Percentiles rank a stretch among this genome's conserved stretches.
phyloP scores from a whole-genome alignment of 2,797 vertebrate species.

The Phataginus tricuspis region DNA sequence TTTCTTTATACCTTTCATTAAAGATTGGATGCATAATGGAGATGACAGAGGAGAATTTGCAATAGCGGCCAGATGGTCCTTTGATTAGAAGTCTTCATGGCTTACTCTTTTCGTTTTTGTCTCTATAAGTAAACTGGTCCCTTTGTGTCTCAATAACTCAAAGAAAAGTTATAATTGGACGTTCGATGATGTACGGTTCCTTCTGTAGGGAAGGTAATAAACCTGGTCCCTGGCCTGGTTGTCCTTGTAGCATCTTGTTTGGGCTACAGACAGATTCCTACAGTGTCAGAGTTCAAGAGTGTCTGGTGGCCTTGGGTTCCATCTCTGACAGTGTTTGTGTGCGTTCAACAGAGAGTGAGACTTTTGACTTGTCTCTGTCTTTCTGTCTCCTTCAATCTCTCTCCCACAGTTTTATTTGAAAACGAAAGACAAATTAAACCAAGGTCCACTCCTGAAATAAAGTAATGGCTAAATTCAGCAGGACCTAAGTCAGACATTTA shows the following conservation, averaged over 20 bases:
- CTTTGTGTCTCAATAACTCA: not conserved
- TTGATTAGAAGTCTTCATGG: not conserved
- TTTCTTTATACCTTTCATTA: not conserved
- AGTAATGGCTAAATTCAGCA: not conserved
- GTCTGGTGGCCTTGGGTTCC: not conserved
- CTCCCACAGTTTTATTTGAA: not conserved
- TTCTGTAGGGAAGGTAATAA: not conserved
- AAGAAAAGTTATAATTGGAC: not conserved
- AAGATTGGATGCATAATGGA: not conserved
- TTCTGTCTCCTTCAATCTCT: not conserved
- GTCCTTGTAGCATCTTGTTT: not conserved
- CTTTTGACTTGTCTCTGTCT: not conserved
- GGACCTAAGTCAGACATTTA: not conserved
- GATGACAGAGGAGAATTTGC: not conserved
- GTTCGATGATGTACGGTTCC: not conserved
- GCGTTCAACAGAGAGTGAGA: not conserved
- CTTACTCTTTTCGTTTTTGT: not conserved
- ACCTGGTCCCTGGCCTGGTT: not conserved
- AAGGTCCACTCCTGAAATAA: not conserved
- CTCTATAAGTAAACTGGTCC: not conserved
- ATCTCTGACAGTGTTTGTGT: not conserved
- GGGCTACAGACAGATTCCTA: not conserved
- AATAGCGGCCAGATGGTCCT: not conserved
- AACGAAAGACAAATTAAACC: not conserved
- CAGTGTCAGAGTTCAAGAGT: not conserved